Conservation (phyloP, 2,888 invertebrate genomes). For the Polymixis lichenea region DNA sequence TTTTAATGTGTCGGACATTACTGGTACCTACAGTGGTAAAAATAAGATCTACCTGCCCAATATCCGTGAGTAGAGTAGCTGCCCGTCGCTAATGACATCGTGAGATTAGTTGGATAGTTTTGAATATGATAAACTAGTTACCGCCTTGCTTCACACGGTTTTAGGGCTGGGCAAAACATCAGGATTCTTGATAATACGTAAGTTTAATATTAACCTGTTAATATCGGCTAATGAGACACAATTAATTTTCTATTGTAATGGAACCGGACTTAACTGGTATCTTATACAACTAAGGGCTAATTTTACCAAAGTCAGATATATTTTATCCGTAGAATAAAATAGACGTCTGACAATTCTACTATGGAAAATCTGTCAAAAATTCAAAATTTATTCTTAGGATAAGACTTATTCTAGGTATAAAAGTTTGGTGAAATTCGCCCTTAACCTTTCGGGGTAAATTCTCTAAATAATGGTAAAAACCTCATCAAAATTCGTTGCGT, state of each 20-base stretch:
- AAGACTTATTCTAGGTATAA: too few relatives aligned
- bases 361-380: too few relatives aligned
- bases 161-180: not conserved
- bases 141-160: not conserved
- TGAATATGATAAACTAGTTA: not conserved
- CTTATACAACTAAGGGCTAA: too few relatives aligned
- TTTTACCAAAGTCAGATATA: too few relatives aligned
- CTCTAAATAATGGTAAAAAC: not conserved
- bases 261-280: too few relatives aligned
- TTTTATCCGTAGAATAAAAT: too few relatives aligned
- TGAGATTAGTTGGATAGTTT: not conserved
- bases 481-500: not conserved
- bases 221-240: too few relatives aligned
- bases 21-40: constrained; percentile 16
- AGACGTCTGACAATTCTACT: too few relatives aligned
- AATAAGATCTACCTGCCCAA: not conserved
- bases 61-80: not conserved
- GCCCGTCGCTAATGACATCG: not conserved
- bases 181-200: not conserved
- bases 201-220: not conserved
- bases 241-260: too few relatives aligned
- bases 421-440: too few relatives aligned
- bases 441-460: not conserved
- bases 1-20: constrained; percentile 18
- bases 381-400: too few relatives aligned